Percentiles rank a stretch among this genome's conserved stretches.
phyloP scores from a whole-genome alignment of 2,888 invertebrate species.

The Chalcosyrphus nemorum region DNA sequence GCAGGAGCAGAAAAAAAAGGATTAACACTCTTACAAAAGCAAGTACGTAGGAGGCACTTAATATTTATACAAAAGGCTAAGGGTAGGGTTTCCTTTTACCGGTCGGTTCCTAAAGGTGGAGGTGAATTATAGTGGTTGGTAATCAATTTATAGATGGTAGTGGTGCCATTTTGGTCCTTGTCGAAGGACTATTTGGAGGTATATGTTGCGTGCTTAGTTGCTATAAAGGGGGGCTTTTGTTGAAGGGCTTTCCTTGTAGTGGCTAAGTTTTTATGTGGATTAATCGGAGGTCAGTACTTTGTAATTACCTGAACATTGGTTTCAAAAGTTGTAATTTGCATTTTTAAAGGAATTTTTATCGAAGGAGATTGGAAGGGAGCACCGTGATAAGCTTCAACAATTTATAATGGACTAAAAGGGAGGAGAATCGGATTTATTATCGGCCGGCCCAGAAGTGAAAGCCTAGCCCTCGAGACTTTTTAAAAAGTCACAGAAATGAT shows the following conservation, averaged over 20 bases:
- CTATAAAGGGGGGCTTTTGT: neutral
- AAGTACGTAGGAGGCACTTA: neutral
- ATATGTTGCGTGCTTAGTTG: neutral
- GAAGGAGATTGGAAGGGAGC: too few species aligned
- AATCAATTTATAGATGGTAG: neutral
- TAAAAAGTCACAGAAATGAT: too few species aligned
- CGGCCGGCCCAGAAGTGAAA: too few species aligned
- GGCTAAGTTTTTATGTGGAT: neutral
- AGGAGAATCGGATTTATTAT: too few species aligned
- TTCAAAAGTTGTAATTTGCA: neutral
- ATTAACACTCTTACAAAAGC: constrained; percentile 24
- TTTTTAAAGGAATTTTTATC: neutral
- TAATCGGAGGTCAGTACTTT: neutral
- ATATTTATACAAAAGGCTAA: neutral
- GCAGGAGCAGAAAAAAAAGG: neutral
- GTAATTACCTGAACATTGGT: neutral
- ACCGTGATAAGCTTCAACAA: too few species aligned
- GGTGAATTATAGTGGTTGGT: neutral
- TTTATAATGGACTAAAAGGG: too few species aligned
- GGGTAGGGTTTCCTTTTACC: neutral
- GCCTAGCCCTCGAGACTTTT: too few species aligned
- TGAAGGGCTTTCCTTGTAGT: neutral
- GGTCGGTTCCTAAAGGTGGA: neutral
- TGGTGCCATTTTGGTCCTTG: neutral
- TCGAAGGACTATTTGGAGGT: neutral